Evolutionary conservation across 2,113 vertebrate species (phyloP).

Genomic region (Damaliscus lunatus): DNA sequence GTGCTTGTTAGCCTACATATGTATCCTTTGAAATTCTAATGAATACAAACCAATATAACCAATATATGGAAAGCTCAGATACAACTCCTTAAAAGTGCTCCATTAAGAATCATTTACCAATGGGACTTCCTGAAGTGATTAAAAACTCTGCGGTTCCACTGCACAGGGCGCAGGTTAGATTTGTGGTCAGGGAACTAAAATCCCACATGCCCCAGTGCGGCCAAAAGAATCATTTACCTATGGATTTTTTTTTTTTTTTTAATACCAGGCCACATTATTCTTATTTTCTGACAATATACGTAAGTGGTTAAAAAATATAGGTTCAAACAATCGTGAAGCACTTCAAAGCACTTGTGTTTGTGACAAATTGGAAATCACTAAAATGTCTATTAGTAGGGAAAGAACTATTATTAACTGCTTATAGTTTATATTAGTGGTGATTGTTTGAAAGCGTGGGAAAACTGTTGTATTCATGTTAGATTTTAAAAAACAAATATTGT

Average conservation of each 20-base stretch:
- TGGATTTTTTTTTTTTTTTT: neutral
- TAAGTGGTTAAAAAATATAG: conserved; percentile 1
- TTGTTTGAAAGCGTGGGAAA: neutral
- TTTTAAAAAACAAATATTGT: neutral
- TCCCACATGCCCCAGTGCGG: neutral
- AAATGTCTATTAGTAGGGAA: neutral
- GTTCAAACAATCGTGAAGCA: neutral
- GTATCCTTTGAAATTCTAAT: conserved; percentile 18
- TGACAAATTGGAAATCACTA: conserved; percentile 29
- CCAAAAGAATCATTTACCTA: too few relatives aligned
- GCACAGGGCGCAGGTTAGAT: neutral
- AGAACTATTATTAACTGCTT: neutral
- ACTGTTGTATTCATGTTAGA: neutral
- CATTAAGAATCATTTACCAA: neutral
- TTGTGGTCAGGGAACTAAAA: neutral
- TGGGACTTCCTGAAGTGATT: neutral
- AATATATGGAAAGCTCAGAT: neutral
- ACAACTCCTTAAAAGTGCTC: neutral
- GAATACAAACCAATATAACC: neutral
- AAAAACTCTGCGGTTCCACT: neutral
- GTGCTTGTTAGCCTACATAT: conserved; percentile 50
- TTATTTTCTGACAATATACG: neutral
- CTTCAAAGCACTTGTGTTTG: conserved; percentile 14
- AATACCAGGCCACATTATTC: neutral
- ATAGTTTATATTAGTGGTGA: neutral